A percentile compares a stretch with the other conserved stretches of the same genome.
These are phyloP conservation scores for Cyphomyrus discorhynchus DNA, from an alignment of 2,113 vertebrate genomes.

Conservation along the genomic window DNA sequence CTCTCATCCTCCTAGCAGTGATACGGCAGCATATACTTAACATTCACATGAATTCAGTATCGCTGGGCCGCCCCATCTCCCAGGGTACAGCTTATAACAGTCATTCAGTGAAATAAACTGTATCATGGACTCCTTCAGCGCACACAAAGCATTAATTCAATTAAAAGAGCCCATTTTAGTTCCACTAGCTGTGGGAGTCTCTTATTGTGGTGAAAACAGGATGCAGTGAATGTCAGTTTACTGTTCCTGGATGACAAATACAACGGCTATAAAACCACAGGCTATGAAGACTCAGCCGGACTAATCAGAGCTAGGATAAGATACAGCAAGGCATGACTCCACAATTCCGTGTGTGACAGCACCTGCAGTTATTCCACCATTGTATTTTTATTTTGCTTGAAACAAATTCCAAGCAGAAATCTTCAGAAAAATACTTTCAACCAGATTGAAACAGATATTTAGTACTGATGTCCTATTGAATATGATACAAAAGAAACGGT, in stretches of 20 bases:
- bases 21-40: slow-evolving; percentile 7
- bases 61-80: not conserved
- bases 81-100: slow-evolving; percentile 5
- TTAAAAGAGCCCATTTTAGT: slow-evolving; percentile 21
- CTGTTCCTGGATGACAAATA: slow-evolving; percentile 18
- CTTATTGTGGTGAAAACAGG: not conserved
- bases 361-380: not conserved
- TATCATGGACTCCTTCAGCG: not conserved
- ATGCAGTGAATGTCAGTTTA: slow-evolving; percentile 4
- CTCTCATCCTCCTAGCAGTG: not conserved
- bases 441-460: not conserved
- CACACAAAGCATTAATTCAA: slow-evolving; percentile 14
- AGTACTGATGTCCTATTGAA: not conserved
- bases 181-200: not conserved
- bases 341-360: not conserved
- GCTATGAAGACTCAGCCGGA: not conserved
- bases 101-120: not conserved
- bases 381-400: not conserved
- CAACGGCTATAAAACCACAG: slow-evolving; percentile 1
- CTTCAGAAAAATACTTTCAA: not conserved
- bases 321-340: not conserved
- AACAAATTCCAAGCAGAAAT: not conserved
- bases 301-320: not conserved
- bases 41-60: not conserved
- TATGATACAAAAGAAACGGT: not conserved